phyloP scores from a whole-genome alignment of 2,888 invertebrate species.

The Mayetiola destructor region DNA sequence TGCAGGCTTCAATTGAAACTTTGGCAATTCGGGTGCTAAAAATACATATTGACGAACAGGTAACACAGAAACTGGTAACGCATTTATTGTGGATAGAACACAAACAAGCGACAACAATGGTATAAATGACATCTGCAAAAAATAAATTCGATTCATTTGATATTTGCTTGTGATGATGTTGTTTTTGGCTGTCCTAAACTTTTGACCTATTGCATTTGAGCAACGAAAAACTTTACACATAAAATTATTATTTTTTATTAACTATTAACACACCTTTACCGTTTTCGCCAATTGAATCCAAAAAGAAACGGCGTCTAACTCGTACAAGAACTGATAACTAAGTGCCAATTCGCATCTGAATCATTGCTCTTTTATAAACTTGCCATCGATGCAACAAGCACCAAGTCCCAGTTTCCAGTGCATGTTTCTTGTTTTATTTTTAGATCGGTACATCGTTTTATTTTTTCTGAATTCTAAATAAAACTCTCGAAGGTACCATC shows the following conservation, averaged over 20 bases:
- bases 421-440: too few species aligned
- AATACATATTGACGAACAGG: background rate
- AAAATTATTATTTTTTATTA: too few species aligned
- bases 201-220: too few species aligned
- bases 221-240: too few species aligned
- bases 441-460: too few species aligned
- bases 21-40: conserved; percentile 5
- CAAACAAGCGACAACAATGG: background rate
- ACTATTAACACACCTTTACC: background rate
- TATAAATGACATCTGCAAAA: background rate
- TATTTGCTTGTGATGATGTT: too few species aligned
- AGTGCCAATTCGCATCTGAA: background rate
- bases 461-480: too few species aligned
- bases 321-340: background rate
- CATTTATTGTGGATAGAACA: background rate
- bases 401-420: too few species aligned
- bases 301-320: background rate
- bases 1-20: background rate
- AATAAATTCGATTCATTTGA: too few species aligned
- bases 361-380: conserved; percentile 3
- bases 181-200: too few species aligned
- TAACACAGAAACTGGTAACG: background rate
- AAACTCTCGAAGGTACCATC: too few species aligned
- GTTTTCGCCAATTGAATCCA: background rate
- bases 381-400: too few species aligned